phyloP scores from a whole-genome alignment of 1,140 invertebrate species.

The Drosophila funebris region DNA sequence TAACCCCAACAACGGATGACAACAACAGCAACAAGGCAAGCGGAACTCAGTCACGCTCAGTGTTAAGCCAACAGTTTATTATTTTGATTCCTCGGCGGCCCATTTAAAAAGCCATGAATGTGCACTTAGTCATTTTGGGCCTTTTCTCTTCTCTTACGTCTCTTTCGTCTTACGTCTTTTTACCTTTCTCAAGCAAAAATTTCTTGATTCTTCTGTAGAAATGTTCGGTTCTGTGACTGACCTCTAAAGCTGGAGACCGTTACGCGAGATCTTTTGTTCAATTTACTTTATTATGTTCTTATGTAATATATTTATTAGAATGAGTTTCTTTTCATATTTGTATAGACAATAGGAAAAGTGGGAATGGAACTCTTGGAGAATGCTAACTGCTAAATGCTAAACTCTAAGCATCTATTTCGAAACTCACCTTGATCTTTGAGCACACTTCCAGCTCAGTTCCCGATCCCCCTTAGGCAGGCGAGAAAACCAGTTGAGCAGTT shows the following conservation, averaged over 20 bases:
- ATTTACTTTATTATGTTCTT: neutral
- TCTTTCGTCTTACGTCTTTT: slow-evolving; percentile 48
- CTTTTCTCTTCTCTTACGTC: slow-evolving; percentile 60
- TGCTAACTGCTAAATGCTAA: neutral
- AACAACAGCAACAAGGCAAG: slow-evolving; percentile 28
- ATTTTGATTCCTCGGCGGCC: slow-evolving; percentile 52
- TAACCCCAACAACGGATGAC: slow-evolving; percentile 29
- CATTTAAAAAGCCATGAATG: slow-evolving; percentile 75
- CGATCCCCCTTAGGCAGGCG: slow-evolving; percentile 4
- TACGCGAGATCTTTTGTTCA: slow-evolving; percentile 18
- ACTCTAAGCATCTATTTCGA: slow-evolving; percentile 30
- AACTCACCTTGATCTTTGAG: slow-evolving; percentile 69
- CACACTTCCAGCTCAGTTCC: slow-evolving; percentile 15
- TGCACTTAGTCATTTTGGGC: slow-evolving; percentile 72
- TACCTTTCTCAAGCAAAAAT: slow-evolving; percentile 43
- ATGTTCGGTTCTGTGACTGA: slow-evolving; percentile 21
- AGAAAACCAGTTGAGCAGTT: slow-evolving; percentile 66
- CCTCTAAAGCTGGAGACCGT: slow-evolving; percentile 36
- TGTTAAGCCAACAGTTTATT: slow-evolving; percentile 45
- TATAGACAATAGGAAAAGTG: too few relatives aligned
- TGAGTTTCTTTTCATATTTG: neutral
- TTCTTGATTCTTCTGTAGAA: neutral
- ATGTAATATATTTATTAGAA: neutral
- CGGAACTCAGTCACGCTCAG: slow-evolving; percentile 62
- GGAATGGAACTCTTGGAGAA: too few relatives aligned